Conservation (phyloP, 2,113 vertebrate genomes). For the Blennius ocellaris region DNA sequence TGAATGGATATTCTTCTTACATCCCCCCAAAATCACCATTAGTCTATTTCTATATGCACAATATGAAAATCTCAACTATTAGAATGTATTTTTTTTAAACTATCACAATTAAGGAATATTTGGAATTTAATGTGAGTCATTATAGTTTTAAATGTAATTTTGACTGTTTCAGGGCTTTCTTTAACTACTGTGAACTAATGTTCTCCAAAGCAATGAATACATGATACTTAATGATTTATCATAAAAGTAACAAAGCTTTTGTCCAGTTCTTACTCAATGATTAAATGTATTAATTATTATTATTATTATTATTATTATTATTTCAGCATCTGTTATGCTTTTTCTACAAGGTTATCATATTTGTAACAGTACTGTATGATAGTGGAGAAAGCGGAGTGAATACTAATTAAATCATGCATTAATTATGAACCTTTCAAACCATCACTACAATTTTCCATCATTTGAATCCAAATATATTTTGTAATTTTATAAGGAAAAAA, state of each 20-base stretch:
- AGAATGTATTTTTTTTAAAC: conserved; percentile 14
- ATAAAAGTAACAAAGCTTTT: not conserved
- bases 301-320: too few species aligned
- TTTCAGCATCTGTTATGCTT: too few species aligned
- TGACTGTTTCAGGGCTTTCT: not conserved
- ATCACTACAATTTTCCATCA: not conserved
- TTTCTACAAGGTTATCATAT: too few species aligned
- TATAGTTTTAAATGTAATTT: not conserved
- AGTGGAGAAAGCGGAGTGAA: not conserved
- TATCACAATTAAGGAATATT: not conserved
- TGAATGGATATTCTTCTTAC: conserved; percentile 6
- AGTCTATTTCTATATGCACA: not conserved
- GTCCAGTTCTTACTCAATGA: too few species aligned
- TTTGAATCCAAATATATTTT: not conserved
- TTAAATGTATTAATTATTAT: too few species aligned
- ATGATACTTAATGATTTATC: not conserved
- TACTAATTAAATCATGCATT: not conserved
- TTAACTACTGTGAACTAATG: not conserved
- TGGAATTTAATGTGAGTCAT: conserved; percentile 23
- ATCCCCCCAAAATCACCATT: conserved; percentile 21
- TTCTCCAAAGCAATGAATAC: not conserved
- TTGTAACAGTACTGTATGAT: not conserved
- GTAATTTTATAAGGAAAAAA: not conserved
- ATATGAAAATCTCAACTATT: not conserved
- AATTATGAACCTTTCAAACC: not conserved